Percentiles rank a stretch among this genome's conserved stretches.
Evolutionary conservation across 2,888 invertebrate species (phyloP).

Genomic region (Andrena praecox): DNA sequence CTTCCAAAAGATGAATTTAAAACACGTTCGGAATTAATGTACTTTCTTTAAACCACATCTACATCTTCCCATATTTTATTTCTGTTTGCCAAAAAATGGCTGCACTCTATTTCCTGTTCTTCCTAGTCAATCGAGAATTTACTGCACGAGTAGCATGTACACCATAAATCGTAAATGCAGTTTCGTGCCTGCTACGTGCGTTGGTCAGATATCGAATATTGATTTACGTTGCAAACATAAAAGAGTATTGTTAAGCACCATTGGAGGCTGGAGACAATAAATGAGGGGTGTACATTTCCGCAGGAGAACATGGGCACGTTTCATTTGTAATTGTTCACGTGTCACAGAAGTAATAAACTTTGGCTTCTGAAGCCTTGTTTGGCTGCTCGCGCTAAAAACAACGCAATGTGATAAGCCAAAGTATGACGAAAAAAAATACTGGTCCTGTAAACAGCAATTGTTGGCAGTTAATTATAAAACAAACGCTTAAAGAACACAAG

Average conservation of each 20-base stretch:
- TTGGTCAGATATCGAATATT: constrained; percentile 27
- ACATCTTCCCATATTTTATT: background rate
- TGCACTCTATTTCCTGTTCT: background rate
- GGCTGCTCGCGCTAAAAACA: background rate
- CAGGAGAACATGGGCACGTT: background rate
- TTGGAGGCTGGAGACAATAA: constrained; percentile 23
- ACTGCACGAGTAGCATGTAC: background rate
- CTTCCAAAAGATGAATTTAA: too few relatives aligned
- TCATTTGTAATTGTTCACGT: background rate
- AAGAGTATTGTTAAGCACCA: constrained; percentile 26
- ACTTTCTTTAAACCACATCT: background rate
- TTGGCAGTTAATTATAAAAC: too few relatives aligned
- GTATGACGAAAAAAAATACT: background rate
- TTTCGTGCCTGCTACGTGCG: constrained; percentile 23
- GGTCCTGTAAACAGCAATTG: too few relatives aligned
- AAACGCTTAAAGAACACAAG: too few relatives aligned
- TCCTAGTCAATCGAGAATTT: background rate
- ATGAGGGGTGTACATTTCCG: background rate
- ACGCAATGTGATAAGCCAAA: background rate
- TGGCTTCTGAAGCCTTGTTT: background rate
- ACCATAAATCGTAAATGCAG: constrained; percentile 24
- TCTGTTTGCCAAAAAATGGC: background rate
- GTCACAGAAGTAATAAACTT: background rate
- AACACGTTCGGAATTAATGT: background rate
- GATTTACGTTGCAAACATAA: constrained; percentile 23